phyloP scores from a whole-genome alignment of 2,888 invertebrate species.

The Geophilus truncorum region DNA sequence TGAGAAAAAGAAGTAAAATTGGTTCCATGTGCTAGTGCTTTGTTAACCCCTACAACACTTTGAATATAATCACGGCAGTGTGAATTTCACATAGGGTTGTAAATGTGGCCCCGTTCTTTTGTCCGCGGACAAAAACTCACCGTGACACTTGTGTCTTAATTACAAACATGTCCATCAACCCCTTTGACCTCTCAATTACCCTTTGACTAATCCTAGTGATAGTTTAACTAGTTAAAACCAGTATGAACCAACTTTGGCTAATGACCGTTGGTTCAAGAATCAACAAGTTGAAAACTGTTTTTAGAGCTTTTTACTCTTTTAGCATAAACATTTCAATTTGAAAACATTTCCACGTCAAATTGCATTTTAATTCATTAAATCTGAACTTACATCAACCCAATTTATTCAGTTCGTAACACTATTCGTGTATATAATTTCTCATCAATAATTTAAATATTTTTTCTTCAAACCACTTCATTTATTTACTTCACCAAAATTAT shows the following conservation, averaged over 20 bases:
- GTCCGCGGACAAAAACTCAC: not conserved
- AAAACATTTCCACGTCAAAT: too few species aligned
- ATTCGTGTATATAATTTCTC: too few species aligned
- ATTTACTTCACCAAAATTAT: too few species aligned
- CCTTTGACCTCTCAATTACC: not conserved
- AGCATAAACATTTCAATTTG: too few species aligned
- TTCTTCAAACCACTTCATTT: too few species aligned
- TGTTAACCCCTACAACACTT: not conserved
- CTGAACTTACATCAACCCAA: too few species aligned
- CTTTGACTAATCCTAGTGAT: not conserved
- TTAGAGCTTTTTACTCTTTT: too few species aligned
- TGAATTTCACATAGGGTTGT: constrained; percentile 3
- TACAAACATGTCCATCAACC: not conserved
- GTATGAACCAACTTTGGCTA: not conserved
- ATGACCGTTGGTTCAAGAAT: not conserved
- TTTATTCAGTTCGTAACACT: too few species aligned
- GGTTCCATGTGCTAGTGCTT: not conserved
- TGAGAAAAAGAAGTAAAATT: not conserved
- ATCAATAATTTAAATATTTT: too few species aligned
- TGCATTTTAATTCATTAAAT: too few species aligned
- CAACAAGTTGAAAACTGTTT: not conserved
- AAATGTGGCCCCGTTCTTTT: not conserved
- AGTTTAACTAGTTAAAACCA: not conserved
- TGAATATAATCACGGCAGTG: not conserved
- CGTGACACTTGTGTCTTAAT: constrained; percentile 14